Base-by-base conservation (phyloP, 2,797 vertebrate genomes). In the Microchirus variegatus region DNA sequence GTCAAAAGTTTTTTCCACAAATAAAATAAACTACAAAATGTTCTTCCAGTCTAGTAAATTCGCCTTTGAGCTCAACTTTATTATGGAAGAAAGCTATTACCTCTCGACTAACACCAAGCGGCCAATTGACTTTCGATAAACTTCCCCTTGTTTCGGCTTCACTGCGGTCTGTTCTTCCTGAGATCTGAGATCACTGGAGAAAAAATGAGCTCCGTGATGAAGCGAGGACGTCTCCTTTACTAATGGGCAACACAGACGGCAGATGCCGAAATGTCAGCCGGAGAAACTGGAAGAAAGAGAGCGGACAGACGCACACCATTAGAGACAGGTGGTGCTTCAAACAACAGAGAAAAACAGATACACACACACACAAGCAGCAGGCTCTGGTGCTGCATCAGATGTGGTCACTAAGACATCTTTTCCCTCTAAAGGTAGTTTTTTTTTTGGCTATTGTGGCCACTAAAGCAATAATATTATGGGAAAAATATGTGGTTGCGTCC, bases 201-300 rank as follows among this genome's bases (percentile, higher is more conserved):
- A 55, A 55, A 49, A 26, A 16, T 43, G 2, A 56, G 19, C 19
- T 18, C 37, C 0, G 3, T 17, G 37, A 63, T 56, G 4, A 53
- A 56, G 19, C 9, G 45, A 61, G 6, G 3, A 40, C 57, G 70
- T 73, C 15, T 53, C 1, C 13, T 62, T 56, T 22, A 35, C 0
- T 8, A 58, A 57, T 6, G 10, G 22, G 10, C 2, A 53, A 63
- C 56, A 48, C 17, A 6, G 42, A 47, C 6, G 36, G 17, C 36
- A 50, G 62, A 54, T 75, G 58, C 36, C 66, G 43, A 59, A 76
- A 70, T 60, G 46, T 54, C 49, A 67, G 53, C 36, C 12, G 47
- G 44, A 37, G 22, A 61, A 35, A 31, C 4, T 10, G 14, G 1
- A 14, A 59, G 46, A 59, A n/a, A 41, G 40, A 41, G 37, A 10